Percentiles rank a stretch among this genome's conserved stretches.
Evolutionary conservation across 2,113 vertebrate genomes (phyloP).

Genomic region (Pimephales promelas): DNA sequence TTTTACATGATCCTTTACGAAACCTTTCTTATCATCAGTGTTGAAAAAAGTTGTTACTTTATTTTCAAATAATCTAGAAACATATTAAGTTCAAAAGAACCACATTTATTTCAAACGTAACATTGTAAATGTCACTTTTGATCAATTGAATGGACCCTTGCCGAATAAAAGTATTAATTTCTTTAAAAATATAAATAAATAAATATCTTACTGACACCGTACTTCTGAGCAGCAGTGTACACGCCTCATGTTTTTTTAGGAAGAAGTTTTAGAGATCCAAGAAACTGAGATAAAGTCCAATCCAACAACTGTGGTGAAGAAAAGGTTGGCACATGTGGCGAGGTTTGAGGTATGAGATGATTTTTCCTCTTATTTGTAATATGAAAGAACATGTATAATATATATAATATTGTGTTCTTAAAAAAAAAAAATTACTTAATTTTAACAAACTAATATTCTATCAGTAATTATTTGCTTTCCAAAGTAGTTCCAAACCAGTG

Average conservation of each 20-base stretch:
- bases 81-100: neutral
- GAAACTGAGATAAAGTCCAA: slow-evolving; percentile 53
- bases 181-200: neutral
- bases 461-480: too few relatives aligned
- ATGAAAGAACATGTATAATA: too few relatives aligned
- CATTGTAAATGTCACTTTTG: neutral
- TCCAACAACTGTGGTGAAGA: slow-evolving; percentile 62
- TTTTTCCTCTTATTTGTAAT: neutral
- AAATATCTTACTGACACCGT: neutral
- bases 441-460: too few relatives aligned
- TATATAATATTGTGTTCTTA: too few relatives aligned
- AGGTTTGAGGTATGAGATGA: slow-evolving; percentile 69
- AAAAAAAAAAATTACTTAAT: too few relatives aligned
- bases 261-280: slow-evolving; percentile 25
- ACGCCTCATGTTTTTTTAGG: neutral
- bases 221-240: neutral
- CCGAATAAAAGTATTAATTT: neutral
- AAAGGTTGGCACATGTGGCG: slow-evolving; percentile 71
- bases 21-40: too few relatives aligned
- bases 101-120: neutral
- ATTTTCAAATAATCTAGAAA: too few relatives aligned
- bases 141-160: neutral
- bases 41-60: too few relatives aligned
- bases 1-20: neutral
- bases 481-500: neutral